Percentiles rank a stretch among this genome's conserved stretches.
Evolutionary conservation across 2,888 invertebrate species (phyloP).

Genomic region (Agrypnus murinus): DNA sequence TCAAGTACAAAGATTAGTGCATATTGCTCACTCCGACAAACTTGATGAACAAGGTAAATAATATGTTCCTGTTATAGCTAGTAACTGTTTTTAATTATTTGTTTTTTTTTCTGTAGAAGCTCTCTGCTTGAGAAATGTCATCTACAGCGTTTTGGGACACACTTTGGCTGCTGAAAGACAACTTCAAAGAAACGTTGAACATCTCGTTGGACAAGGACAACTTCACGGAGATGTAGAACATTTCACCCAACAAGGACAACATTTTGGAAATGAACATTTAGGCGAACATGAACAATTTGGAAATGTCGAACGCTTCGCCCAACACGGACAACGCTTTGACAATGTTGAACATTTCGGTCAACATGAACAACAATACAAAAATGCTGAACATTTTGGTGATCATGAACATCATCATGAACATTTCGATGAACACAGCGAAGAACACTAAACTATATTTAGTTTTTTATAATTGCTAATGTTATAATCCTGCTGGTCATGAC

Average conservation of each 20-base stretch:
- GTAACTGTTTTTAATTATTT: background rate
- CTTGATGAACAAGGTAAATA: background rate
- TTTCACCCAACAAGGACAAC: too few species aligned
- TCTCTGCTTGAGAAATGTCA: background rate
- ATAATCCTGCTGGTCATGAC: slow-evolving; percentile 1
- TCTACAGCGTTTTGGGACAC: background rate
- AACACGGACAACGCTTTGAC: background rate
- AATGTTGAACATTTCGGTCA: background rate
- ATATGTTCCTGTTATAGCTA: background rate
- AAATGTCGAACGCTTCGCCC: background rate
- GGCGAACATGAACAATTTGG: too few species aligned
- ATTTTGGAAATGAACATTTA: too few species aligned
- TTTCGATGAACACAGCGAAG: background rate
- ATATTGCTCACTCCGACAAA: background rate
- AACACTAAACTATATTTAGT: background rate
- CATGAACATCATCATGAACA: too few species aligned
- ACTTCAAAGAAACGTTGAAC: background rate
- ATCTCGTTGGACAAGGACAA: background rate
- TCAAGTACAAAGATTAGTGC: slow-evolving; percentile 2
- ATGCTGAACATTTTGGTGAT: too few species aligned
- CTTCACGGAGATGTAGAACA: background rate
- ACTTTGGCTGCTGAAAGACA: background rate
- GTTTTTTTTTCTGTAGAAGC: background rate
- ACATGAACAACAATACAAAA: too few species aligned
- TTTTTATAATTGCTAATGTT: background rate